phyloP scores from a whole-genome alignment of 2,113 vertebrate genomes.

The Cynocephalus volans region DNA sequence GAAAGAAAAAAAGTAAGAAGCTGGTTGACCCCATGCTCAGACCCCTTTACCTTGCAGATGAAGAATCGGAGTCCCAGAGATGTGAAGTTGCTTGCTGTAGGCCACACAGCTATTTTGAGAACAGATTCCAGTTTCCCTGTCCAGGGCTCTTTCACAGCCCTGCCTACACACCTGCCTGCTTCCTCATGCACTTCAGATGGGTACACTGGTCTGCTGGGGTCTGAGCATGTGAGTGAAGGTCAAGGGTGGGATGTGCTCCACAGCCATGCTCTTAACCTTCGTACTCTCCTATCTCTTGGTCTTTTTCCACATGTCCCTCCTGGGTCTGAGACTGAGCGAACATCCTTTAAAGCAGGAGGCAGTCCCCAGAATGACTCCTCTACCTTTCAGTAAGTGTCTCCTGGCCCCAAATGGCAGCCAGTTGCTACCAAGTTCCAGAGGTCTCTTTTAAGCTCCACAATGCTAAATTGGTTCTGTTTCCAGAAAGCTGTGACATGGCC shows the following conservation, averaged over 20 bases:
- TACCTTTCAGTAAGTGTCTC: background rate
- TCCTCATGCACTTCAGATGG: background rate
- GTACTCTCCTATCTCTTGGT: background rate
- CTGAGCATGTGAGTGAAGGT: background rate
- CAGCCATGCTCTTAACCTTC: background rate
- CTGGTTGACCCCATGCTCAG: background rate
- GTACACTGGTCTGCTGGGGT: background rate
- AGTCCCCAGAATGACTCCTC: background rate
- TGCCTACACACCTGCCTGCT: background rate
- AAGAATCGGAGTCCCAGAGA: background rate
- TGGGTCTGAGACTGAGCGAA: background rate
- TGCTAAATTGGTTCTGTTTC: background rate
- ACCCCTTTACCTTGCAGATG: background rate
- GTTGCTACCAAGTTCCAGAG: background rate
- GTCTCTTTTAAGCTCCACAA: constrained; percentile 6
- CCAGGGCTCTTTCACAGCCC: background rate
- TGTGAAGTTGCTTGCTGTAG: background rate
- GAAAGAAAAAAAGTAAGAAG: constrained; percentile 1
- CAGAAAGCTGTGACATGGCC: background rate
- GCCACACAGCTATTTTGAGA: background rate
- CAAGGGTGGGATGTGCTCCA: background rate
- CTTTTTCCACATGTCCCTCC: background rate
- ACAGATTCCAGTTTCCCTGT: background rate
- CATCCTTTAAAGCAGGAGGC: background rate
- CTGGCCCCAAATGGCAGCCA: background rate